Base-by-base conservation (phyloP, 2,797 vertebrate genomes). In the Iguana delicatissima region DNA sequence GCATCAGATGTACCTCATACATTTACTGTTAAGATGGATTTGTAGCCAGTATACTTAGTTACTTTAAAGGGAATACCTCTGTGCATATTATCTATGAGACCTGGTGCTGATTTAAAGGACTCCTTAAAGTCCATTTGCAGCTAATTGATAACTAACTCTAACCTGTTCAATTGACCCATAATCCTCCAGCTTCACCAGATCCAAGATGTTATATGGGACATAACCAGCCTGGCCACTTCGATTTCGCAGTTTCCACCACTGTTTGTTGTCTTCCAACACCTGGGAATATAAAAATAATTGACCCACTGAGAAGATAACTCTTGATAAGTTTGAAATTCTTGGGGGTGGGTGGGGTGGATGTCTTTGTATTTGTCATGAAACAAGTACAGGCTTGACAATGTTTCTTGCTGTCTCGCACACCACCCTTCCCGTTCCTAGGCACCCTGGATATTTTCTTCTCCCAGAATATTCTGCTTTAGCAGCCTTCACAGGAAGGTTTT, bases 221-320 rank as follows among this genome's bases (percentile, higher is more conserved):
- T 98, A 99, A 84, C 99, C 99, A 0, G 98, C 95, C 96, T 99
- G 98, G 18, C 99, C 99, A 0, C 98, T 99, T 93, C 98, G 97
- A 94, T 98, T 99, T 85, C 98, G 97, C 86, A 99, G 91, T 94
- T 99, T 99, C 99, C 99, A 99, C 99, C 99, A 99, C 95, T 99
- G 98, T 93, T 98, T 98, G 89, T 98, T 97, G 32, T 98, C 98
- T 91, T 99, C 99, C 90, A 99, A 87, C 89, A 99, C 98, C 99
- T 99, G 95, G 0, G 55, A 94, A 88, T 46, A 57, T 35, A 86
- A 87, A 69, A 86, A 24, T 76, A 72, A 55, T 0, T 46, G 3
- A 82, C 55, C 52, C 32, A 6, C 6, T 52, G 50, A 85, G 64
- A 80, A 89, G 6, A 8, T 38, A 22, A 14, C 4, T 46, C 9